A percentile compares a stretch with the other conserved stretches of the same genome.
Evolutionary conservation across 2,888 invertebrate genomes (phyloP).

Genomic region (Xiphydria camelus): DNA sequence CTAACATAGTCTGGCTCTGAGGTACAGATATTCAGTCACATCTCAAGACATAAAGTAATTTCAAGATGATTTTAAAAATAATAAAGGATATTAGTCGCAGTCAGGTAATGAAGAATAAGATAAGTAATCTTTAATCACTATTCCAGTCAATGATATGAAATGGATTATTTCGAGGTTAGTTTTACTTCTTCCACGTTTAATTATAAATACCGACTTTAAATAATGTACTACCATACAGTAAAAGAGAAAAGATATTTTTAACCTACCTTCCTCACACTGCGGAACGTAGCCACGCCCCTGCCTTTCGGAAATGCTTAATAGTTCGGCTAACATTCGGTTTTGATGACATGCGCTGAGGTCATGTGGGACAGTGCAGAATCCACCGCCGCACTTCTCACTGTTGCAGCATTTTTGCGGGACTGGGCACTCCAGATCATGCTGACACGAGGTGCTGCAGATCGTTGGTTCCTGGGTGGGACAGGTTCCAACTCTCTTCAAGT

Average conservation of each 20-base stretch:
- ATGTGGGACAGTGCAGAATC: slow-evolving; percentile 73
- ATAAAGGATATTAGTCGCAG: no score
- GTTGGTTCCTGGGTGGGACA: slow-evolving; percentile 65
- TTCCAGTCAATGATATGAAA: no score
- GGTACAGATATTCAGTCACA: no score
- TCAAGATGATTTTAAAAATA: no score
- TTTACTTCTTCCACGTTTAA: no score
- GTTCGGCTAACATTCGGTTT: slow-evolving; percentile 75
- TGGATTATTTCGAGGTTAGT: no score
- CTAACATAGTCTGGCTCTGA: no score
- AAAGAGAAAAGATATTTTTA: no score
- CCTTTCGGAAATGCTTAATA: slow-evolving; percentile 75
- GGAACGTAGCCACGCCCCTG: slow-evolving; percentile 84
- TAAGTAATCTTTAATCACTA: no score
- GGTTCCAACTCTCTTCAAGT: slow-evolving; percentile 76
- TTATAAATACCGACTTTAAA: not conserved
- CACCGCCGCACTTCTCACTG: slow-evolving; percentile 70
- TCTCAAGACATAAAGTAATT: no score
- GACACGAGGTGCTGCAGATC: slow-evolving; percentile 70
- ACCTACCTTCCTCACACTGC: slow-evolving; percentile 66
- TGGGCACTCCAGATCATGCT: slow-evolving; percentile 80
- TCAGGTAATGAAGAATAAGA: no score
- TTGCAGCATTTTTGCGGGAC: slow-evolving; percentile 82
- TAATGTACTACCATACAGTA: no score
- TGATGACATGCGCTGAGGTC: slow-evolving; percentile 73